These are phyloP conservation scores for Ariopsis seemanni DNA, from an alignment of 2,113 vertebrate genomes.

Conservation along the genomic window DNA sequence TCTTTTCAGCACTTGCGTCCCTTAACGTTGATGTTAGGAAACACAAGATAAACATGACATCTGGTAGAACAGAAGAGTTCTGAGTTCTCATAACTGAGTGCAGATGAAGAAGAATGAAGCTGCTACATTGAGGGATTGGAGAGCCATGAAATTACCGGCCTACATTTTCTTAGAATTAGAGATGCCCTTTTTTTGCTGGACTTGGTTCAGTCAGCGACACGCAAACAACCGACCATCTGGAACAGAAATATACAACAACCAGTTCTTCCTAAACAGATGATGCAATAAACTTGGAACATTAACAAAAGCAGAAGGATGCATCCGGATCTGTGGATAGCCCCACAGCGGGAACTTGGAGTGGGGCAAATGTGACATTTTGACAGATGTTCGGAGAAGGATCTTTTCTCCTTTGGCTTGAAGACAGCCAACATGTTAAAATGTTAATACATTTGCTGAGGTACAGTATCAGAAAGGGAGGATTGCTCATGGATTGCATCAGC, in stretches of 20 bases:
- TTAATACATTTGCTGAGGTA: conserved; percentile 7
- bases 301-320: background rate
- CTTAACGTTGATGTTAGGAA: conserved; percentile 35
- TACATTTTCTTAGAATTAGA: background rate
- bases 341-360: background rate
- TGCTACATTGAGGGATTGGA: too few relatives aligned
- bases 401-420: background rate
- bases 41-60: conserved; percentile 58
- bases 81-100: conserved; percentile 21
- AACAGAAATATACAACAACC: conserved; percentile 13
- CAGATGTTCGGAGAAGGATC: background rate
- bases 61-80: background rate
- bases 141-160: background rate
- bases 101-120: background rate
- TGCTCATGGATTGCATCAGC: background rate
- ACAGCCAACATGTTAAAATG: conserved; percentile 29
- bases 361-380: conserved; percentile 19
- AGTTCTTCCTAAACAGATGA: conserved; percentile 43
- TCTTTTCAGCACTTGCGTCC: background rate
- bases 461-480: conserved; percentile 17
- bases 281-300: conserved; percentile 6
- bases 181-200: background rate
- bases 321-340: conserved; percentile 5
- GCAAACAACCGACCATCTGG: conserved; percentile 1
- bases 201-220: background rate